Evolutionary conservation across 2,888 invertebrate species (phyloP).

Genomic region (Carabus problematicus): DNA sequence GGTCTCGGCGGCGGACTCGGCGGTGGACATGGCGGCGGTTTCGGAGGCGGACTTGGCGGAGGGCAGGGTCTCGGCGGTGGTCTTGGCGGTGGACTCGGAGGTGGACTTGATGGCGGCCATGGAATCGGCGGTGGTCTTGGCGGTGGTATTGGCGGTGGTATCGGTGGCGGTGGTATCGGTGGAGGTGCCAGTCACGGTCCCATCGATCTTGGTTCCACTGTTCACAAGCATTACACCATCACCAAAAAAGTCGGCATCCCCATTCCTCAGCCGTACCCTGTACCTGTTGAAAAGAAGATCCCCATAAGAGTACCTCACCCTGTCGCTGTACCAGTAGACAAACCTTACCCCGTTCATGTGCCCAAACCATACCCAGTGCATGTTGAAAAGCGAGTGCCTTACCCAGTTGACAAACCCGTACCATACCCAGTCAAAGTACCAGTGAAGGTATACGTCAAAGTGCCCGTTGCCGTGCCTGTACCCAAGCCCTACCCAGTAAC

Average conservation of each 20-base stretch:
- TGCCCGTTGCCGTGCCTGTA: slow-evolving; percentile 22
- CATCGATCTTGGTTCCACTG: slow-evolving; percentile 51
- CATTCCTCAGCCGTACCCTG: slow-evolving; percentile 63
- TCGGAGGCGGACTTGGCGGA: slow-evolving; percentile 3
- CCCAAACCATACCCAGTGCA: slow-evolving; percentile 62
- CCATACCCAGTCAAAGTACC: slow-evolving; percentile 50
- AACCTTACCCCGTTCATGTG: slow-evolving; percentile 59
- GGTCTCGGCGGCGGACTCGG: slow-evolving; percentile 20
- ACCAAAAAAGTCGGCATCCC: slow-evolving; percentile 62
- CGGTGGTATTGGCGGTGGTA: slow-evolving; percentile 4
- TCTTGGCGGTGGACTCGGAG: slow-evolving; percentile 5
- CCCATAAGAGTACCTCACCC: slow-evolving; percentile 59
- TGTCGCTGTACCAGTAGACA: slow-evolving; percentile 61
- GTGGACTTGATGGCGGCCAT: slow-evolving; percentile 18
- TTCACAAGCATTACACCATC: slow-evolving; percentile 56
- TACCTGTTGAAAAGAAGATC: slow-evolving; percentile 62
- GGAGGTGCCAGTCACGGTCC: slow-evolving; percentile 28
- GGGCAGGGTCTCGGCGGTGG: slow-evolving; percentile 34
- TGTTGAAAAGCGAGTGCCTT: slow-evolving; percentile 63
- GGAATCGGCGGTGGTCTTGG: slow-evolving; percentile 31
- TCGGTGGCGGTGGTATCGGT: slow-evolving; percentile 4
- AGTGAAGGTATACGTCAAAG: slow-evolving; percentile 26
- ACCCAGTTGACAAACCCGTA: slow-evolving; percentile 64
- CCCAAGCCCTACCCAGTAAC: slow-evolving; percentile 35
- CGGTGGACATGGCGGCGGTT: not conserved